Evolutionary conservation across 1,140 invertebrate genomes (phyloP).

Genomic region (Calycopis cecrops): DNA sequence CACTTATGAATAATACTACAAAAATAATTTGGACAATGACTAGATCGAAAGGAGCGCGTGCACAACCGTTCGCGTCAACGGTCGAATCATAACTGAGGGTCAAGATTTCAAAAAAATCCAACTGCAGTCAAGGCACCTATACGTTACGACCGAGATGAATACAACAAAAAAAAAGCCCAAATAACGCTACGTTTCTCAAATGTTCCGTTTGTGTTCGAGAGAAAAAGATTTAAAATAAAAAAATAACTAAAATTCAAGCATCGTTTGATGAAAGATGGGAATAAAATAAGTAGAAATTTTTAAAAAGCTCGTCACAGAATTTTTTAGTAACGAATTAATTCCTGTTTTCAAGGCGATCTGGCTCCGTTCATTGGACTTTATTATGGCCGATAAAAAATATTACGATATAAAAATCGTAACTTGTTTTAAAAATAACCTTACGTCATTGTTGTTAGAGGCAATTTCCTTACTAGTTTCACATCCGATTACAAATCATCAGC

Average conservation of each 20-base stretch:
- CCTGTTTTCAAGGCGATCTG: conserved; percentile 54
- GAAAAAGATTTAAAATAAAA: conserved; percentile 10
- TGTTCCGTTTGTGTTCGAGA: conserved; percentile 21
- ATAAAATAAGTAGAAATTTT: conserved; percentile 7
- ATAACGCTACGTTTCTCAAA: conserved; percentile 58
- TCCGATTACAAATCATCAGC: conserved; percentile 14
- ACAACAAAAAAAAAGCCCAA: conserved; percentile 72
- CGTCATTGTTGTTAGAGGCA: conserved; percentile 14
- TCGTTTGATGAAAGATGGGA: not conserved
- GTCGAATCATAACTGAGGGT: conserved; percentile 67
- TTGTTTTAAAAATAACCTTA: conserved; percentile 17
- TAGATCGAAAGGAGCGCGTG: conserved; percentile 52
- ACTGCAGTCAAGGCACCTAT: conserved; percentile 63
- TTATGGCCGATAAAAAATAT: conserved; percentile 12
- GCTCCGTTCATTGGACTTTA: conserved; percentile 54
- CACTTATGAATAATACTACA: conserved; percentile 40
- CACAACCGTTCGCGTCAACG: conserved; percentile 64
- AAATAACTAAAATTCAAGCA: no score
- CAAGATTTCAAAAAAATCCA: conserved; percentile 60
- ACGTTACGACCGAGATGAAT: conserved; percentile 69
- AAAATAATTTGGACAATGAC: conserved; percentile 66
- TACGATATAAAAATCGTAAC: conserved; percentile 17
- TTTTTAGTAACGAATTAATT: conserved; percentile 38
- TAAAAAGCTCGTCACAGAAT: conserved; percentile 24
- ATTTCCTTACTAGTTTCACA: conserved; percentile 9